These are phyloP conservation scores for Coenonympha arcania DNA, from an alignment of 2,888 invertebrate species.

Conservation along the genomic window DNA sequence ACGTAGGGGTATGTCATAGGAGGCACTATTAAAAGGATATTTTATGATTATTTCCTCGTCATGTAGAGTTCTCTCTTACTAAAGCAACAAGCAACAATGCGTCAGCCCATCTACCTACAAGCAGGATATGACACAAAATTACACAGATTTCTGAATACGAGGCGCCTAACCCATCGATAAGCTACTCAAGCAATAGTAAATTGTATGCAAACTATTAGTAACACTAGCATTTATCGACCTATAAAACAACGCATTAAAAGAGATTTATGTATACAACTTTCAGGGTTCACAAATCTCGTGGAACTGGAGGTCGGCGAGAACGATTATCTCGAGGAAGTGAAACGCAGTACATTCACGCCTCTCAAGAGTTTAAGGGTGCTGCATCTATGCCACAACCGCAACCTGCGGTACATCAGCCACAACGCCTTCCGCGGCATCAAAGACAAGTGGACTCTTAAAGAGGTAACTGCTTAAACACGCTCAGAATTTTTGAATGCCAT, in stretches of 20 bases:
- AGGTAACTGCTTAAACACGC: conserved; percentile 46
- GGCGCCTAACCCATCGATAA: no score
- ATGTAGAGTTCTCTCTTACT: no score
- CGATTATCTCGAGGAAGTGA: conserved; percentile 69
- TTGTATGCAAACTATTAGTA: no score
- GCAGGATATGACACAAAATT: no score
- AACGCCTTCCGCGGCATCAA: conserved; percentile 72
- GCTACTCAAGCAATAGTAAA: no score
- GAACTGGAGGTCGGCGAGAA: conserved; percentile 77
- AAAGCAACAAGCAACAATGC: no score
- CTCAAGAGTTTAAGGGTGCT: conserved; percentile 61
- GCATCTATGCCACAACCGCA: conserved; percentile 69
- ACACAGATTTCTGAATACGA: no score
- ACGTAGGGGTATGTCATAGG: no score
- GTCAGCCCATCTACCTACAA: no score
- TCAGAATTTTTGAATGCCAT: neutral
- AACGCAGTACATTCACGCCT: conserved; percentile 70
- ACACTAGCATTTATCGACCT: neutral
- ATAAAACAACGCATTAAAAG: neutral
- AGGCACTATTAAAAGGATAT: no score
- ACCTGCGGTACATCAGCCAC: conserved; percentile 73
- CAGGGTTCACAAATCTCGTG: conserved; percentile 71
- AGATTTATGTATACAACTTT: conserved; percentile 24
- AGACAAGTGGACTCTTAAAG: conserved; percentile 68
- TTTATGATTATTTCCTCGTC: no score